Evolutionary conservation across 1,140 invertebrate genomes (phyloP), one percentile per base, ranked within the genome.

Genomic region (Zaprionus ghesquierei): DNA sequence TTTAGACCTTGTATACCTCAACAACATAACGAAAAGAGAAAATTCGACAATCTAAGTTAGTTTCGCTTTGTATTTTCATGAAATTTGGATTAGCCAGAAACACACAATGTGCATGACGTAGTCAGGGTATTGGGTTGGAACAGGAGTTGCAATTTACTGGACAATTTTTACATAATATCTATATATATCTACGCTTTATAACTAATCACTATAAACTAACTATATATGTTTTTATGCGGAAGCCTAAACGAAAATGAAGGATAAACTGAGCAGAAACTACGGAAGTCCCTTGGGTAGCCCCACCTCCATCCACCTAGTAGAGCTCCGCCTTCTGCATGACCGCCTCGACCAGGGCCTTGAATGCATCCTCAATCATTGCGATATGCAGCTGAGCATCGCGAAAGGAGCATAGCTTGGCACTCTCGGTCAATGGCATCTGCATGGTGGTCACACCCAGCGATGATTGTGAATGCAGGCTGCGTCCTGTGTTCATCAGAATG

Each of bases 391-490:
- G 89, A 12, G 90, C 73, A 62, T 91, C 77, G 4, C 89, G 79
- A 23, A 80, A 91, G 2, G 82, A 90, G 51, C 73, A 82, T 6
- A 81, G 61, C 58, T 91, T 91, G 18, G 76, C 77, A 59, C 79
- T 85, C 51, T 90, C 80, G 5, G 80, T 91, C 3, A 90, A 56
- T 1, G 85, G 85, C 78, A 90, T 90, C 64, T 91, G 87, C 60
- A 89, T 89, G 20, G 87, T 89, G 69, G 74, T 91, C 9, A 91
- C 78, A 5, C 94, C 95, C 10, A 97, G 92, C 12, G 96, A 95
- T 0, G 95, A 95, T 91, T 98, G 96, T 4, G 97, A 97, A 77
- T 96, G 94, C 73, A 96, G 96, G 54, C 98, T 96, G 75, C 96
- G 94, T 6, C 96, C 98, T 23, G 98, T 92, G 92, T 98, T 97